These are phyloP conservation scores for Drosophila elegans DNA, from an alignment of 1,140 invertebrate species.

Conservation along the genomic window DNA sequence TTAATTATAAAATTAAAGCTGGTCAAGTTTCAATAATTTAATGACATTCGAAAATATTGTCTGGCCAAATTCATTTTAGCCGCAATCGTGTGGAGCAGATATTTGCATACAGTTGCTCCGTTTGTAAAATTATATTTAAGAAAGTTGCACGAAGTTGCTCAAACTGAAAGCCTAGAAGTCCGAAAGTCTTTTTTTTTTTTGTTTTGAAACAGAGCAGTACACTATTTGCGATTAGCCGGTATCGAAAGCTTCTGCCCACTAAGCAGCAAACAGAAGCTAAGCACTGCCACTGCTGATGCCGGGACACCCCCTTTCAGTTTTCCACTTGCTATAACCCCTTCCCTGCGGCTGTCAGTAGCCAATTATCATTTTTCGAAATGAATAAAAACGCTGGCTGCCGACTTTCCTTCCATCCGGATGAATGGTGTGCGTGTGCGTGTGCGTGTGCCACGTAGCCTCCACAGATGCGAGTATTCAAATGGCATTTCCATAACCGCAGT, in stretches of 20 bases:
- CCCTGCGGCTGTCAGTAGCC: conserved; percentile 65
- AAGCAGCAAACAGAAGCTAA: conserved; percentile 43
- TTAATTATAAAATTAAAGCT: no score
- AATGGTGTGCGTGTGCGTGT: conserved; percentile 35
- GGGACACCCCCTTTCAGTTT: conserved; percentile 10
- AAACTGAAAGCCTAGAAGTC: not conserved
- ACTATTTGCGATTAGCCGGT: conserved; percentile 6
- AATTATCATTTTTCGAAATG: conserved; percentile 79
- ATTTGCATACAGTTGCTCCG: no score
- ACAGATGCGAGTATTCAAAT: conserved; percentile 62
- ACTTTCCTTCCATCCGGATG: conserved; percentile 13
- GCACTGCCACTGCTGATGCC: conserved; percentile 11
- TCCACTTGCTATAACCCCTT: conserved; percentile 7
- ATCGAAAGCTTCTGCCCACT: conserved; percentile 18
- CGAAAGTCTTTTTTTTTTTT: not conserved
- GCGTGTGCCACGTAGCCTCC: conserved; percentile 37
- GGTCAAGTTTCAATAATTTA: no score
- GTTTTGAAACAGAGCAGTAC: not conserved
- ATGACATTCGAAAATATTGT: not conserved
- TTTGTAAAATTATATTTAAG: not conserved
- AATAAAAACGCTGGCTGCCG: conserved; percentile 69
- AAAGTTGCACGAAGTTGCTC: no score
- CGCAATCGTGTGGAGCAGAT: no score
- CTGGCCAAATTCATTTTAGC: no score
- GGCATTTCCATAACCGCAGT: conserved; percentile 69